Conservation (phyloP, 2,888 invertebrate species). For the Hedya salicella region DNA sequence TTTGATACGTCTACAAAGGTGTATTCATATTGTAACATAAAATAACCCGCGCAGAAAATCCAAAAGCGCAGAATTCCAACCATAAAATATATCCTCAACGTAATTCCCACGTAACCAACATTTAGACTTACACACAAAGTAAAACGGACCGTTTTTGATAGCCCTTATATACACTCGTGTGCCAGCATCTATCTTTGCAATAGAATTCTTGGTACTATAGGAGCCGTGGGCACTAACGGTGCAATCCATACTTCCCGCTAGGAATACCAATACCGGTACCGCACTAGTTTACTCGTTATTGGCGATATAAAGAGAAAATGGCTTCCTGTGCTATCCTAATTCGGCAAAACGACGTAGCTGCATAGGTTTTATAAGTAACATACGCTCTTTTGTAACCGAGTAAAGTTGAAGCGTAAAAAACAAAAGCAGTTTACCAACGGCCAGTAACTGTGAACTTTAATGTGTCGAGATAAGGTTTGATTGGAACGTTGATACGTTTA, state of each 20-base stretch:
- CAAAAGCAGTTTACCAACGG: background rate
- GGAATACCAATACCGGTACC: constrained; percentile 18
- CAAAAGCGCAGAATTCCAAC: background rate
- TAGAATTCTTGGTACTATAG: background rate
- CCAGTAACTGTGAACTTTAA: constrained; percentile 5
- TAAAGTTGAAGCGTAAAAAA: background rate
- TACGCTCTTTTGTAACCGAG: background rate
- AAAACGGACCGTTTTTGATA: constrained; percentile 18
- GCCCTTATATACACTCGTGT: background rate
- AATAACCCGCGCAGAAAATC: too few relatives aligned
- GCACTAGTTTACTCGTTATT: constrained; percentile 35
- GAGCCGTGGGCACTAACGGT: constrained; percentile 8
- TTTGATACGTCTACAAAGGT: too few relatives aligned
- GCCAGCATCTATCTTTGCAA: background rate
- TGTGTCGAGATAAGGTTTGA: constrained; percentile 5
- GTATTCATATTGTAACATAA: too few relatives aligned
- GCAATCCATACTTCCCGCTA: constrained; percentile 13
- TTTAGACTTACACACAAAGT: constrained; percentile 23
- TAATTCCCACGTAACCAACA: background rate
- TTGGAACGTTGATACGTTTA: background rate
- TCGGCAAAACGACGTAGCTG: background rate
- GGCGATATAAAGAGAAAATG: constrained; percentile 34
- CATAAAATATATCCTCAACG: constrained; percentile 5
- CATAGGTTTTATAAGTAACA: background rate
- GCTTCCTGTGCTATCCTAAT: constrained; percentile 17